Conservation (phyloP, 2,797 vertebrate species). For the Manis javanica region DNA sequence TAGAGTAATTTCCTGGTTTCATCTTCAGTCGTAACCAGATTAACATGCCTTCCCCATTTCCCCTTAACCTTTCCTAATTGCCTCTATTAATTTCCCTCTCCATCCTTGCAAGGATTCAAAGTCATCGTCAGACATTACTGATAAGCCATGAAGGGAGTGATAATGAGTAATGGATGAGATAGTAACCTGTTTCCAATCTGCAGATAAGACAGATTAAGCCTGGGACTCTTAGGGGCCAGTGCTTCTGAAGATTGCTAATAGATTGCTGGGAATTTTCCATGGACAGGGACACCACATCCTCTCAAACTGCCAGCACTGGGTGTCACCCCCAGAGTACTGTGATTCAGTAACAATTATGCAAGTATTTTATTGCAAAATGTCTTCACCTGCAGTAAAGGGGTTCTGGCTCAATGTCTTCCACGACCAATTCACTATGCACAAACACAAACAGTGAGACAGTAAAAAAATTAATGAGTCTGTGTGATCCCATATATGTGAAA, state of each 20-base stretch:
- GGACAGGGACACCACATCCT: neutral
- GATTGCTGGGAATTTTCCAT: neutral
- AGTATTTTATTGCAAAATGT: neutral
- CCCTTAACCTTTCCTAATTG: neutral
- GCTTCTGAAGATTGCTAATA: neutral
- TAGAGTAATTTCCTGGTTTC: neutral
- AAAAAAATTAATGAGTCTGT: neutral
- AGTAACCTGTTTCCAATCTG: neutral
- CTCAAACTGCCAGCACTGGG: neutral
- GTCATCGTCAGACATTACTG: neutral
- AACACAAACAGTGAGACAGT: neutral
- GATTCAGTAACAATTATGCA: neutral
- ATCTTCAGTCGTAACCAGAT: neutral
- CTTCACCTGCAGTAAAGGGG: neutral
- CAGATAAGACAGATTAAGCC: neutral
- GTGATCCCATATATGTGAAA: neutral
- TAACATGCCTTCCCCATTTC: neutral
- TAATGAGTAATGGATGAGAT: neutral
- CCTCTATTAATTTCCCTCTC: neutral
- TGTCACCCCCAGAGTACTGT: neutral
- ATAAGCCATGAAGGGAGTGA: neutral
- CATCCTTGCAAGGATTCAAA: neutral
- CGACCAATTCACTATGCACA: neutral
- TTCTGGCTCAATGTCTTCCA: neutral
- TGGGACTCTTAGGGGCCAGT: neutral